Conservation (phyloP, 2,113 vertebrate genomes). For the Austrofundulus limnaeus region DNA sequence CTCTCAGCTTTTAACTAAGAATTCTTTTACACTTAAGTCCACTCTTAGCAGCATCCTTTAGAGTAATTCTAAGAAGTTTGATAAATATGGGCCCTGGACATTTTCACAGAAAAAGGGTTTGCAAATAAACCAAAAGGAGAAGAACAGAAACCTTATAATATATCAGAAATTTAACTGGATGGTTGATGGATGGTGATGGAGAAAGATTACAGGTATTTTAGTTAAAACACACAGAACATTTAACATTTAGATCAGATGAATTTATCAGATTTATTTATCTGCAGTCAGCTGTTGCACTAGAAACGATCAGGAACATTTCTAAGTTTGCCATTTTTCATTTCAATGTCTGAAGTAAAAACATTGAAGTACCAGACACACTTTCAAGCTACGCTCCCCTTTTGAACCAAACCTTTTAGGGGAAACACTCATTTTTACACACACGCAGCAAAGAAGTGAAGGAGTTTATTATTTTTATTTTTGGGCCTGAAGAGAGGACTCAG, state of each 20-base stretch:
- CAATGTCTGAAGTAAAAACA: background rate
- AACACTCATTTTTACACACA: slow-evolving; percentile 21
- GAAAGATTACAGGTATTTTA: too few species aligned
- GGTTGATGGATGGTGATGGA: background rate
- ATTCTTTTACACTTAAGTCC: too few species aligned
- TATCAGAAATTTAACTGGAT: background rate
- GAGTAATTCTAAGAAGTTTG: too few species aligned
- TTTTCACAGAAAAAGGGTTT: background rate
- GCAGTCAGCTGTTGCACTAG: background rate
- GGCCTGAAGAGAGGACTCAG: slow-evolving; percentile 20
- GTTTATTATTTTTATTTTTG: slow-evolving; percentile 34
- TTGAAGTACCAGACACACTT: slow-evolving; percentile 16
- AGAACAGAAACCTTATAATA: background rate
- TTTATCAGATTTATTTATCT: background rate
- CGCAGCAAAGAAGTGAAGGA: slow-evolving; percentile 31
- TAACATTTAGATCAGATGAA: too few species aligned
- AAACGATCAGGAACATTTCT: background rate
- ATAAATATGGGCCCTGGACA: too few species aligned
- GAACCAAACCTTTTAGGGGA: slow-evolving; percentile 62
- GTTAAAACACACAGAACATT: too few species aligned
- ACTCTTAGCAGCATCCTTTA: too few species aligned
- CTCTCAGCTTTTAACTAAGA: too few species aligned
- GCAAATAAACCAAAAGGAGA: background rate
- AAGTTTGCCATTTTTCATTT: background rate
- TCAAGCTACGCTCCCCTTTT: slow-evolving; percentile 18